A percentile compares a stretch with the other conserved stretches of the same genome.
phyloP scores from a whole-genome alignment of 1,140 invertebrate species.

The Rhopalosiphum padi region DNA sequence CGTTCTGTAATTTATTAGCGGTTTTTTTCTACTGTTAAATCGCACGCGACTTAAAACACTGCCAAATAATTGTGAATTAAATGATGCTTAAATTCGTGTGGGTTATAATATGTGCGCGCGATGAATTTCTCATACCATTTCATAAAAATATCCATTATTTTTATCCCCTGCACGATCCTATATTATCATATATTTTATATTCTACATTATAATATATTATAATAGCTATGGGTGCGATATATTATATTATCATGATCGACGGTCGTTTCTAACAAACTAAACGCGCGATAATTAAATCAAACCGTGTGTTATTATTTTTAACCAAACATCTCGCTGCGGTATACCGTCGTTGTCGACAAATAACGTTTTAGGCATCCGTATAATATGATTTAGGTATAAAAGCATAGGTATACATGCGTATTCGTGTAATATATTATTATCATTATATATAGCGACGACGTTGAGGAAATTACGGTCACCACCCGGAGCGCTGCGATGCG shows the following conservation, averaged over 20 bases:
- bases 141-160: neutral
- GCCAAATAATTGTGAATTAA: neutral
- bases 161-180: neutral
- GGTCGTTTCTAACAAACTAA: neutral
- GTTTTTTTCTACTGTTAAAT: conserved; percentile 3
- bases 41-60: neutral
- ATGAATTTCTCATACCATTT: neutral
- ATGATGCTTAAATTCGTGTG: neutral
- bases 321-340: neutral
- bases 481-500: neutral
- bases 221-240: neutral
- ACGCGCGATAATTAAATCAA: conserved; percentile 11
- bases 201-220: neutral
- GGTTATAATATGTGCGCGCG: neutral
- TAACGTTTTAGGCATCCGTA: neutral
- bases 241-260: conserved; percentile 7
- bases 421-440: neutral
- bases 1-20: neutral
- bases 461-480: conserved; percentile 5
- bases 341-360: neutral
- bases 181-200: too few relatives aligned
- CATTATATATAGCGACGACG: neutral
- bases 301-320: neutral
- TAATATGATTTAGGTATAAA: neutral
- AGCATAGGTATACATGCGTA: neutral